phyloP scores from a whole-genome alignment of 2,888 invertebrate species.

The Desoria tigrina region DNA sequence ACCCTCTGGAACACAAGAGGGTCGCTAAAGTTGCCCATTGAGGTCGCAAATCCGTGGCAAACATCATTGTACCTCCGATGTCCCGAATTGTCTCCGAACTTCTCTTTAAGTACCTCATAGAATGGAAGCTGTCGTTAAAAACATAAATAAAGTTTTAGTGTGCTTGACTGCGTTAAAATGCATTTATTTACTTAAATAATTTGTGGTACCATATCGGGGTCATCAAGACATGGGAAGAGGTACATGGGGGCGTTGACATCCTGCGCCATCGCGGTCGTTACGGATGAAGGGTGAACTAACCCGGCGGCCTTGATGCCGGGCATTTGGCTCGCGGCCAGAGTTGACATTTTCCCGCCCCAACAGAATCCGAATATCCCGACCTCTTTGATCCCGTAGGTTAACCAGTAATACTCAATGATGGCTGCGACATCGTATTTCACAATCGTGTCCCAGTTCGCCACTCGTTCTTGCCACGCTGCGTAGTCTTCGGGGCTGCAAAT shows the following conservation, averaged over 20 bases:
- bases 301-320: slow-evolving; percentile 36
- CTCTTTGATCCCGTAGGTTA: slow-evolving; percentile 15
- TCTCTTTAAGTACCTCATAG: slow-evolving; percentile 42
- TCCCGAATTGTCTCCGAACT: slow-evolving; percentile 44
- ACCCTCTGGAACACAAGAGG: slow-evolving; percentile 37
- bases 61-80: slow-evolving; percentile 45
- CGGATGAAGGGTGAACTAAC: slow-evolving; percentile 46
- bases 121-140: slow-evolving; percentile 43
- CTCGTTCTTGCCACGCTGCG: slow-evolving; percentile 21
- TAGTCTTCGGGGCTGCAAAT: slow-evolving; percentile 35
- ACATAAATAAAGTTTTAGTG: neutral
- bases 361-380: slow-evolving; percentile 42
- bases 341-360: slow-evolving; percentile 40
- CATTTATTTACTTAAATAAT: too few species aligned
- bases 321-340: slow-evolving; percentile 27
- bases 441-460: slow-evolving; percentile 35
- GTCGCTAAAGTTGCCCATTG: slow-evolving; percentile 42
- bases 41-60: slow-evolving; percentile 45
- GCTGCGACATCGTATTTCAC: slow-evolving; percentile 26
- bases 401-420: neutral
- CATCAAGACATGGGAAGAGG: slow-evolving; percentile 35
- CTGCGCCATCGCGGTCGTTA: slow-evolving; percentile 33
- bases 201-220: slow-evolving; percentile 49
- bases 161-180: neutral
- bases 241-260: slow-evolving; percentile 37